Conservation (phyloP, 2,888 invertebrate genomes). For the Caenorhabditis wallacei region DNA sequence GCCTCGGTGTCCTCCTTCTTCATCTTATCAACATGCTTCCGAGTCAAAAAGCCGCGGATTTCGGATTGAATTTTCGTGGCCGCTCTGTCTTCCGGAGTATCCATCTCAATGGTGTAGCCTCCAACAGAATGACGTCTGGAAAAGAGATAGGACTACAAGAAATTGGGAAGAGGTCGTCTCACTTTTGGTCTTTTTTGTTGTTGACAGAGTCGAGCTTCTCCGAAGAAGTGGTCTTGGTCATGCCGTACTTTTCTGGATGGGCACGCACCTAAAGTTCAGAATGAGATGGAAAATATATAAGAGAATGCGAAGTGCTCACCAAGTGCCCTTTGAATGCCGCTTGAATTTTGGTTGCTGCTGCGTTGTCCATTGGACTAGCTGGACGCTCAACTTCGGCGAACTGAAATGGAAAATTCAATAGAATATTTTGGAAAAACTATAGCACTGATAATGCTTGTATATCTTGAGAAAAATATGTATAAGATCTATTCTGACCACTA, state of each 20-base stretch:
- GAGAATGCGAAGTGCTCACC: slow-evolving; percentile 85
- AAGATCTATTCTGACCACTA: too few relatives aligned
- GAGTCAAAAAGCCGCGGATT: slow-evolving; percentile 80
- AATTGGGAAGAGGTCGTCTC: not conserved
- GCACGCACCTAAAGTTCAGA: slow-evolving; percentile 83
- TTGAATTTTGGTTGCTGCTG: slow-evolving; percentile 91
- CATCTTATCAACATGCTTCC: slow-evolving; percentile 84
- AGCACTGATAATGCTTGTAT: too few relatives aligned
- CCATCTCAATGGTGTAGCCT: slow-evolving; percentile 76
- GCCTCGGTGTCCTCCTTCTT: slow-evolving; percentile 93
- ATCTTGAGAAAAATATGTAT: too few relatives aligned
- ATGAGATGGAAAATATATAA: not conserved
- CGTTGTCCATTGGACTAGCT: slow-evolving; percentile 82
- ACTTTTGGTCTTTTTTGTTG: slow-evolving; percentile 82
- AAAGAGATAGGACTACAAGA: slow-evolving; percentile 2
- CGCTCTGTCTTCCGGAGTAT: slow-evolving; percentile 82
- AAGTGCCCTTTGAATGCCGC: slow-evolving; percentile 94
- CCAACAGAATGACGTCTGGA: slow-evolving; percentile 81
- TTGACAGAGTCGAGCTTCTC: slow-evolving; percentile 77
- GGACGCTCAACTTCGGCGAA: slow-evolving; percentile 28
- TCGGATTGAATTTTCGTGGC: slow-evolving; percentile 81
- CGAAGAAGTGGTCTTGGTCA: slow-evolving; percentile 84
- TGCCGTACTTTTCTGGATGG: slow-evolving; percentile 88
- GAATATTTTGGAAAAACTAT: not conserved
- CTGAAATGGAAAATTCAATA: slow-evolving; percentile 10